phyloP scores from a whole-genome alignment of 2,888 invertebrate genomes.

The Cataglyphis cursor region DNA sequence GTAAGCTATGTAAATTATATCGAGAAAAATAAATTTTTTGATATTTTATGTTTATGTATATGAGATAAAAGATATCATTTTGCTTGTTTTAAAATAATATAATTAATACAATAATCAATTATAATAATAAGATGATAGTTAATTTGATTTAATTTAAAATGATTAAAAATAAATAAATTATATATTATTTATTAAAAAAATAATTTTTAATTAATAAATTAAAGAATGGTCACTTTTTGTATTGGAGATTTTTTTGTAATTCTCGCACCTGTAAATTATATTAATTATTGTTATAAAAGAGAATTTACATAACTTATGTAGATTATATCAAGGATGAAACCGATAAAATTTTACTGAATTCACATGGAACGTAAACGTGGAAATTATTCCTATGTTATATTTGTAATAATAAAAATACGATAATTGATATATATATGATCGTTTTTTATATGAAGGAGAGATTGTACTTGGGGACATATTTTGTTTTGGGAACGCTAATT shows the following conservation, averaged over 20 bases:
- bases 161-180: slow-evolving; percentile 3
- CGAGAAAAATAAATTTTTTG: not conserved
- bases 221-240: not conserved
- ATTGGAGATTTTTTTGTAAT: not conserved
- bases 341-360: slow-evolving; percentile 9
- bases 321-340: not conserved
- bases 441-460: not conserved
- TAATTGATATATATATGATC: not conserved
- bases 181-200: no score
- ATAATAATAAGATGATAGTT: not conserved
- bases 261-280: not conserved
- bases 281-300: not conserved
- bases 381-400: not conserved
- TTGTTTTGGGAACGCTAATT: not conserved
- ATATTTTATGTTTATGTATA: not conserved
- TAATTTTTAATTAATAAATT: not conserved
- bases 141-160: no score
- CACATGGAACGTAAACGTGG: not conserved
- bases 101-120: not conserved
- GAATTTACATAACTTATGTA: not conserved
- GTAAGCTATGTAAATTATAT: slow-evolving; percentile 11
- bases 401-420: not conserved
- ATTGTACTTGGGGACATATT: not conserved
- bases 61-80: not conserved
- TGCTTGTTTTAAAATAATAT: not conserved